Base-by-base conservation (phyloP, 1,140 invertebrate genomes). In the Pollicipes pollicipes region DNA sequence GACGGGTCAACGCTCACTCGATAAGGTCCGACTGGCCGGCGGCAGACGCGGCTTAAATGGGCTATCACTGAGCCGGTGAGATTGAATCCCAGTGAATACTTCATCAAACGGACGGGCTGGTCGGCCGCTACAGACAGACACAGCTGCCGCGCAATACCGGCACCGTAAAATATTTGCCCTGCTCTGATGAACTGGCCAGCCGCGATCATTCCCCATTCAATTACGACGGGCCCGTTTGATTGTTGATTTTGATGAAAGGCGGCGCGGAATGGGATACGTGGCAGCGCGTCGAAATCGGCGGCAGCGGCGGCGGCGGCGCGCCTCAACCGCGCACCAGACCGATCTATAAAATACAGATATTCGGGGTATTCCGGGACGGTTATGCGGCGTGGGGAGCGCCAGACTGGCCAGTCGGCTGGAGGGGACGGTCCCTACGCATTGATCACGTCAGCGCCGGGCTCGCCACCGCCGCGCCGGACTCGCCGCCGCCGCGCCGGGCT, bases 71-170 rank as follows among this genome's bases (percentile, higher is more conserved):
- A 10, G 13, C 6, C 45, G 13, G 45, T 58, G 13, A 21, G 21
- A 58, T 58, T 58, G 45, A 58, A 58, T 58, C 45, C 45, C 45
- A 58, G 45, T 58, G 45, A 58, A 58, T 58, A 58, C 45, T 58
- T 58, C 45, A 58, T 58, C 45, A 58, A 58, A 58, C 45, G 45
- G 45, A n/a, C 45, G 2, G 24, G 17, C 45, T 58, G 45, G 24
- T 58, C 13, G 45, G 35, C 35, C 35, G 35, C 6, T 35, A 17
- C 45, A 10, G 13, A 21, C 45, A 58, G 45, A 58, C 45, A 58
- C 21, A 21, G 6, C 13, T 13, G 45, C 13, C 45, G 45, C 45
- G 45, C 45, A 58, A 58, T 58, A 58, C 45, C 45, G 21, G 6
- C 45, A 21, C 45, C 13, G 45, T 58, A 58, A 58, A 58, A 58